Evolutionary conservation across 2,888 invertebrate genomes (phyloP).

Genomic region (Sesamia inferens): DNA sequence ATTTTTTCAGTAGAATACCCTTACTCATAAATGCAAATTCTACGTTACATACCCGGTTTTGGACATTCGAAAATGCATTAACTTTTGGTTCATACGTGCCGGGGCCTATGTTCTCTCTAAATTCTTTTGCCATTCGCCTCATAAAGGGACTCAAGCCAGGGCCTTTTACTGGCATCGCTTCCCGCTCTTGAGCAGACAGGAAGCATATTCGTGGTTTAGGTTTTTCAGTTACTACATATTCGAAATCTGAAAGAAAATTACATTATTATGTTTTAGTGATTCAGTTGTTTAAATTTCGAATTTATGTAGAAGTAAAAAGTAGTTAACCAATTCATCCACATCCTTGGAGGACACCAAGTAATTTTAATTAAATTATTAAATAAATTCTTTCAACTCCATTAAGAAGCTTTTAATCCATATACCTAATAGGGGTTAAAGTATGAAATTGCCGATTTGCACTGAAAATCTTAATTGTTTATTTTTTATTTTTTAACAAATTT

Average conservation of each 20-base stretch:
- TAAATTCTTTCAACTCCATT: too few relatives aligned
- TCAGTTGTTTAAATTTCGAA: neutral
- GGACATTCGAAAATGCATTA: constrained; percentile 81
- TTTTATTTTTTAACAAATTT: too few relatives aligned
- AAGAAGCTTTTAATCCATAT: too few relatives aligned
- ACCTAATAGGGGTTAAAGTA: too few relatives aligned
- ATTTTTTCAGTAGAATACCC: neutral
- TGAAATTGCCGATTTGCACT: too few relatives aligned
- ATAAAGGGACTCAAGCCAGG: constrained; percentile 86
- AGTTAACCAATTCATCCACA: neutral
- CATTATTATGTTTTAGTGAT: neutral
- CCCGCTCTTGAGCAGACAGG: constrained; percentile 84
- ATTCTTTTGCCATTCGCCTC: constrained; percentile 78
- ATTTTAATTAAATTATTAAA: too few relatives aligned
- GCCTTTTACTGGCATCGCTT: constrained; percentile 83
- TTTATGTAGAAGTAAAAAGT: neutral
- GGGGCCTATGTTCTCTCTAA: constrained; percentile 77
- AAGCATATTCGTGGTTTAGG: constrained; percentile 86
- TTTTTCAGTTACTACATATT: constrained; percentile 89
- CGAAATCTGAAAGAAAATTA: constrained; percentile 81
- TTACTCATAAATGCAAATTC: neutral
- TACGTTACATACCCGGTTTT: constrained; percentile 73
- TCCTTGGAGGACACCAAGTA: too few relatives aligned
- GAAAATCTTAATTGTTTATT: too few relatives aligned
- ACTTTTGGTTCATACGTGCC: constrained; percentile 74